A percentile compares a stretch with the other conserved stretches of the same genome.
These are phyloP conservation scores for Eubasilissa splendida DNA, from an alignment of 2,888 invertebrate species.

Conservation along the genomic window DNA sequence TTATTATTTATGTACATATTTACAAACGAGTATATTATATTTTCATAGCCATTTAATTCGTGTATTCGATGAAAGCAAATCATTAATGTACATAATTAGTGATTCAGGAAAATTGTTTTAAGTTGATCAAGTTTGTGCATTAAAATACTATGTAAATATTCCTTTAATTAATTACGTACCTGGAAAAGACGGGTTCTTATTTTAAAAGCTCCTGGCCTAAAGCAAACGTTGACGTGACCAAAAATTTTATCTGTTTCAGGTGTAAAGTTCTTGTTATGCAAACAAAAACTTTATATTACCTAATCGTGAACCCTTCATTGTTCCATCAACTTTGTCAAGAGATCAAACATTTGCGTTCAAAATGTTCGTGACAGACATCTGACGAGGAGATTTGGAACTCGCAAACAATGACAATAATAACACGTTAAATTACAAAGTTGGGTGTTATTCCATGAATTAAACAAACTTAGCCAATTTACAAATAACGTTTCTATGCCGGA, in stretches of 20 bases:
- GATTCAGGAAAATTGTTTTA: no score
- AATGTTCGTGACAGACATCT: constrained; percentile 36
- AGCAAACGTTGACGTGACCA: constrained; percentile 32
- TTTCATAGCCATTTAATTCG: no score
- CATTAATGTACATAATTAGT: no score
- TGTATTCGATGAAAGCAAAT: no score
- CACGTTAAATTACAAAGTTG: constrained; percentile 29
- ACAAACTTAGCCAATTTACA: constrained; percentile 15
- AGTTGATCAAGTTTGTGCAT: no score
- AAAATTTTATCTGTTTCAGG: constrained; percentile 29
- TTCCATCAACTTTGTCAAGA: constrained; percentile 33
- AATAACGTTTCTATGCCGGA: background rate
- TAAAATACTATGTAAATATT: no score
- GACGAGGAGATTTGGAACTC: constrained; percentile 16
- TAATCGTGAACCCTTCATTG: constrained; percentile 32
- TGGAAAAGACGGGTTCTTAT: no score
- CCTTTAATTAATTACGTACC: no score
- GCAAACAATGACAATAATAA: constrained; percentile 33
- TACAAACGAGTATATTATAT: no score
- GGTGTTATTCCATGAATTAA: constrained; percentile 9
- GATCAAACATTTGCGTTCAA: constrained; percentile 39
- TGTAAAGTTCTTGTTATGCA: constrained; percentile 26
- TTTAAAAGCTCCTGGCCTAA: background rate
- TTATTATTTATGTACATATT: no score
- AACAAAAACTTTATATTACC: constrained; percentile 31